A percentile compares a stretch with the other conserved stretches of the same genome.
These are phyloP conservation scores for Drosophila mettleri DNA, from an alignment of 2,888 invertebrate genomes.

Conservation along the genomic window DNA sequence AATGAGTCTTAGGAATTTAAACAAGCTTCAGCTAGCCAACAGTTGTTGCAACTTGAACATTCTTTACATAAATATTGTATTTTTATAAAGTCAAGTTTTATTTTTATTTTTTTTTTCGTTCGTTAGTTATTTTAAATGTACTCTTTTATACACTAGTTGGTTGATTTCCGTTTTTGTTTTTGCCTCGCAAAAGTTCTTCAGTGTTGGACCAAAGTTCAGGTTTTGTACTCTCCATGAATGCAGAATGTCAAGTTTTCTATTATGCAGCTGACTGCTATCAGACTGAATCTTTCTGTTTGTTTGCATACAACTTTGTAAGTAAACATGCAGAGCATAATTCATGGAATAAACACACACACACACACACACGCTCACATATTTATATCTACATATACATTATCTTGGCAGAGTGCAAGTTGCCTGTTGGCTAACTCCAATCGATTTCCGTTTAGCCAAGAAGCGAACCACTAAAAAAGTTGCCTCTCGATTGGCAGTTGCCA, in stretches of 20 bases:
- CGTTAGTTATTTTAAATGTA: neutral
- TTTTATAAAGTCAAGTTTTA: neutral
- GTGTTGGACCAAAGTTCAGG: constrained; percentile 15
- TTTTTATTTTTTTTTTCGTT: neutral
- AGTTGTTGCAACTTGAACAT: neutral
- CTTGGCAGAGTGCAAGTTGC: constrained; percentile 32
- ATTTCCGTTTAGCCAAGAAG: constrained; percentile 74
- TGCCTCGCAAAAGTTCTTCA: neutral
- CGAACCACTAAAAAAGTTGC: constrained; percentile 60
- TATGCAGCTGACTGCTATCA: constrained; percentile 28
- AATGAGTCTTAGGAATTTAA: neutral
- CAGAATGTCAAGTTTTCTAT: constrained; percentile 28
- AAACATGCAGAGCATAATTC: constrained; percentile 27
- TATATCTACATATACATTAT: neutral
- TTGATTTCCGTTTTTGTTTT: constrained; percentile 5
- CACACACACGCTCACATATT: neutral
- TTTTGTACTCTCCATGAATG: neutral
- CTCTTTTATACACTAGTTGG: neutral
- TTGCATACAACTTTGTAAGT: constrained; percentile 30
- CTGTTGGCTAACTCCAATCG: constrained; percentile 60
- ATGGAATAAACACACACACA: constrained; percentile 21
- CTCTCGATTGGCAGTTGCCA: constrained; percentile 51
- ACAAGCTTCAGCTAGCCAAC: neutral
- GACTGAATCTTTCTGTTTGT: constrained; percentile 13
- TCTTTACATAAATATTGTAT: neutral